phyloP scores from a whole-genome alignment of 2,797 vertebrate species.

The Danionella dracula region DNA sequence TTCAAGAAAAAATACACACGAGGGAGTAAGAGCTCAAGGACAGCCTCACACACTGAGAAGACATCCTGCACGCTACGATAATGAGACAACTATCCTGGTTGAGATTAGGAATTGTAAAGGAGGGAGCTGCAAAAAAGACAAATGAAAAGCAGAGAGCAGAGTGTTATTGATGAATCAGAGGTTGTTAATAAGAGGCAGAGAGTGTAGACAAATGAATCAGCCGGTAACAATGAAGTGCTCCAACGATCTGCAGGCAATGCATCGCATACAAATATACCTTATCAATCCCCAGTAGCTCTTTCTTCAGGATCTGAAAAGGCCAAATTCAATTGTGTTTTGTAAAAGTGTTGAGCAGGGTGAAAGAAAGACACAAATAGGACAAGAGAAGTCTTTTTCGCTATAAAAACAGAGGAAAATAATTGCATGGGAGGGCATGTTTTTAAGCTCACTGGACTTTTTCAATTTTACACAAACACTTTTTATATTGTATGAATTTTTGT shows the following conservation, averaged over 20 bases:
- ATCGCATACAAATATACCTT: slow-evolving; percentile 13
- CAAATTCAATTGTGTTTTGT: no score
- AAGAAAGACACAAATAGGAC: no score
- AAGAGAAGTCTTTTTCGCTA: no score
- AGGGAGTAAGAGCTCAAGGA: neutral
- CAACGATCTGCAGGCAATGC: neutral
- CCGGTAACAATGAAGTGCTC: slow-evolving; percentile 18
- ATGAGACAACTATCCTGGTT: neutral
- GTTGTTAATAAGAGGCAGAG: slow-evolving; percentile 36
- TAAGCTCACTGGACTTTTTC: no score
- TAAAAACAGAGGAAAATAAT: no score
- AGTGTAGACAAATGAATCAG: slow-evolving; percentile 23
- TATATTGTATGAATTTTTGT: no score
- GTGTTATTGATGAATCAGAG: slow-evolving; percentile 63
- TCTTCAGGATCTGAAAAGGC: no score
- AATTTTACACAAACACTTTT: no score
- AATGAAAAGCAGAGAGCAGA: slow-evolving; percentile 19
- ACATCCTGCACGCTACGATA: slow-evolving; percentile 10
- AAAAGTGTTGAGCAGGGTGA: no score
- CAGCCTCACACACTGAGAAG: neutral
- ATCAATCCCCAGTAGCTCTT: slow-evolving; percentile 3
- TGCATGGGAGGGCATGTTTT: no score
- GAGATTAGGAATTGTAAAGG: slow-evolving; percentile 5
- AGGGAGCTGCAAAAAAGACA: slow-evolving; percentile 15
- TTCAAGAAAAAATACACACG: slow-evolving; percentile 20